Evolutionary conservation across 2,888 invertebrate species (phyloP), one percentile per base, ranked within the genome.

Genomic region (Drosophila hawaiiensis): DNA sequence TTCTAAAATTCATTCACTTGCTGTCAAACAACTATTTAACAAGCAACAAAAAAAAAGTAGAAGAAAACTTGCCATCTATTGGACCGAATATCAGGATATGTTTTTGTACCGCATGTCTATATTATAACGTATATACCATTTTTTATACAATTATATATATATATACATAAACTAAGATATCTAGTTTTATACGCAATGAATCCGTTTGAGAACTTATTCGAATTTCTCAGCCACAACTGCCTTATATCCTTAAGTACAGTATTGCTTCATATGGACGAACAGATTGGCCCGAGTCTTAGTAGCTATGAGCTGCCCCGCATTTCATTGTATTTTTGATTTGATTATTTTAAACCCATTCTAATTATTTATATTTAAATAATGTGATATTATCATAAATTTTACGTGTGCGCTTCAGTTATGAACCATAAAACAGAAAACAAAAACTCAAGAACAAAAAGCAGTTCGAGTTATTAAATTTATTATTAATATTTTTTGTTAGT

Each of bases 381-480:
- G 87, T 87, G 87, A 87, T 87, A 87, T 87, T 90, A 87, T 84
- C 73, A 82, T 90, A 90, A 90, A 90, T 82, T 87, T 72, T 55
- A 72, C 73, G 67, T 76, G 66, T 75, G 82, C 82, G 70, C 67
- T 71, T 66, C 67, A 54, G 61, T 19, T 64, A 33, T 50, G 70
- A 56, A 35, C 58, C 69, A 50, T 41, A 49, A n/a, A 41, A 56
- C 35, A 31, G 0, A 29, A 5, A 60, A 22, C n/a, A 53, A 52
- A 61, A 68, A 66, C 62, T 65, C 53, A 66, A 61, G 10, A 76
- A 65, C 50, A 52, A 64, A 31, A 41, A 58, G 60, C 59, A 76
- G 43, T 64, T 67, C 53, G 33, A 69, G 49, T 65, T 63, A 62
- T 59, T 60, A 52, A 64, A 76, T 65, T 61, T 60, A 76, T 60